Base-by-base conservation (phyloP, 92 coral and sea anemone species). In the Epizoanthus ramosus region DNA sequence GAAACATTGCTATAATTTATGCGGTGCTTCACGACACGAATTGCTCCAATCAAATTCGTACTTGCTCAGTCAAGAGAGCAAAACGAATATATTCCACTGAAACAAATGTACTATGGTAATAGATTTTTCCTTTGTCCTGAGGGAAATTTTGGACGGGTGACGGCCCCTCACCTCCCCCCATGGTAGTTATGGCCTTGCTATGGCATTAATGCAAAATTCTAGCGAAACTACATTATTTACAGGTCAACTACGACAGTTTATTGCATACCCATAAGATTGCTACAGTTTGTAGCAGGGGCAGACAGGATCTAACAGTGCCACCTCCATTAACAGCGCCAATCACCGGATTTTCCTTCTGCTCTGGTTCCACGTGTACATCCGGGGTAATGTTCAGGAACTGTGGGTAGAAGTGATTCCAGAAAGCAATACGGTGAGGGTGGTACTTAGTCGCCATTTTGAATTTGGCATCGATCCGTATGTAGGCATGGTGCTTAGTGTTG, bases 401-500 rank as follows among this genome's bases (percentile, higher is more conserved):
- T 19, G 82, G 82, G 22, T 37, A 77, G 15, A 77, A 77, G 57
- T 60, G 52, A 67, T 87, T 85, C 97, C 97, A 93, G 84, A 93
- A 93, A 33, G 94, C 94, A 85, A 93, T 86, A 47, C 87, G 73
- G 5, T 84, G 79, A 17, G 94, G 92, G 57, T 84, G 92, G 74
- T 57, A 93, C 47, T 91, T 85, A 25, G 10, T 73, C 19, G 85
- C 89, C 88, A 86, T 74, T 16, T 8, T 60, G 6, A 88, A 89
- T 8, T 86, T 56, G 50, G 65, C 74, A 24, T 83, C 81, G 65
- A 93, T 93, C 56, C 86, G 91, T 4, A 93, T 50, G 68, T 93
- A 93, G 1, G 88, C 89, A 65, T 84, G 71, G 57, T 68, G 83
- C 16, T 86, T 68, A 10, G 7, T n/a, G 67, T 88, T 80, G 73